These are phyloP conservation scores for Felis catus DNA, from an alignment of 2,113 vertebrate species.

Conservation along the genomic window F.catus_Fca126_mat1.0 CM031412.1:86871001-86871500, in stretches of 20 bases:
- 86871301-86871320: not conserved
- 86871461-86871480: not conserved
- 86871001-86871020: not conserved
- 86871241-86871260: not conserved
- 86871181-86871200: not conserved
- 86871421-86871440: not conserved
- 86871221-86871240: not conserved
- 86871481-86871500: not conserved
- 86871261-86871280: not conserved
- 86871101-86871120: not conserved
- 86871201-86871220: not conserved
- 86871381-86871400: too few species aligned
- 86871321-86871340: not conserved
- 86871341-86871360: not conserved
- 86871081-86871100: not conserved
- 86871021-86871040: not conserved
- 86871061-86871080: not conserved
- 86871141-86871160: not conserved
- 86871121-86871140: not conserved
- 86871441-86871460: not conserved
- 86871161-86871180: not conserved
- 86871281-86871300: not conserved
- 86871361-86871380: not conserved
- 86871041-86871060: too few species aligned
- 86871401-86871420: too few species aligned